A percentile compares a stretch with the other conserved stretches of the same genome.
Conservation (phyloP, 2,113 vertebrate genomes). For the Pseudorasbora parva region DNA sequence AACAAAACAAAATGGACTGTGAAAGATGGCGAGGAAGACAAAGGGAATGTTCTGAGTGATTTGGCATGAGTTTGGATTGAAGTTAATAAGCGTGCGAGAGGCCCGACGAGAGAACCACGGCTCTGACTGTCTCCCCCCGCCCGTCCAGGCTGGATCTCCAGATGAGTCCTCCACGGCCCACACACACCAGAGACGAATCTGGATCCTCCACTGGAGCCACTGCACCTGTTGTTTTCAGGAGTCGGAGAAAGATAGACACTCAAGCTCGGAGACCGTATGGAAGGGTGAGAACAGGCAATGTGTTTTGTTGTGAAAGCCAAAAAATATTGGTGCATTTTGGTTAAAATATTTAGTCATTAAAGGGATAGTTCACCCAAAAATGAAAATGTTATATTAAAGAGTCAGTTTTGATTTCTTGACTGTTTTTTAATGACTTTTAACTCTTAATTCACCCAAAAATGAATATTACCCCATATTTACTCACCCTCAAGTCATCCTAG, state of each 20-base stretch:
- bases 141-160: constrained; percentile 62
- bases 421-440: no score
- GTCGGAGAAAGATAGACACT: constrained; percentile 44
- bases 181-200: constrained; percentile 54
- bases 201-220: constrained; percentile 52
- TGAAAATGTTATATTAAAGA: no score
- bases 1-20: neutral
- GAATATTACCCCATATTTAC: no score
- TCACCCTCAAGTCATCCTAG: no score
- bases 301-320: neutral
- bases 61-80: constrained; percentile 63
- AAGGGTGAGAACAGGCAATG: neutral
- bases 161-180: constrained; percentile 58
- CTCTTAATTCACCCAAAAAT: no score
- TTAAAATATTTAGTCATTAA: neutral
- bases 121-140: constrained; percentile 58
- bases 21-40: constrained; percentile 51
- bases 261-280: constrained; percentile 15
- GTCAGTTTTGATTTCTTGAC: no score
- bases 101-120: constrained; percentile 60
- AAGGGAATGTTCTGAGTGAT: constrained; percentile 51
- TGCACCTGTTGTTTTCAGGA: constrained; percentile 59
- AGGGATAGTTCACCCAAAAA: no score
- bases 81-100: constrained; percentile 65
- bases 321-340: neutral